Evolutionary conservation across 1,140 invertebrate species (phyloP), one percentile per base, ranked within the genome.

Genomic region (Drosophila paulistorum): DNA sequence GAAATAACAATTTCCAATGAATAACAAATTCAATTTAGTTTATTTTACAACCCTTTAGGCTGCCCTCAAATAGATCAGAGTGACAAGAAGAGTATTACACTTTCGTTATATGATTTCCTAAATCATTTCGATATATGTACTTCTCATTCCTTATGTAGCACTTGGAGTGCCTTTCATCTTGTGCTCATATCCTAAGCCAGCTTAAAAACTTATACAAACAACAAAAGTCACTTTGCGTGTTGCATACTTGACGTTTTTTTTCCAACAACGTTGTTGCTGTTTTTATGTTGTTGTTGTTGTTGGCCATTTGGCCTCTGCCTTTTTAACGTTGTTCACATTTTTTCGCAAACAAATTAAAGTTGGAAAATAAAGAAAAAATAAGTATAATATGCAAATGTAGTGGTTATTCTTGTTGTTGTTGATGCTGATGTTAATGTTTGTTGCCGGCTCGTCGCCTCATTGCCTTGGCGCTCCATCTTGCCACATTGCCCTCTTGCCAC

Each of bases 381-480:
- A 51, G 45, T 51, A 51, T 51, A 51, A 87, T 84, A 89, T 89
- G 84, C 77, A 89, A 89, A 89, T 89, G 55, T 79, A 78, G 80
- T 78, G 84, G 77, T 80, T 89, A 72, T 39, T 39, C 11, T 39
- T 39, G 37, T 80, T 89, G 76, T 80, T 79, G 69, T 51, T 51
- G 45, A 51, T 51, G 45, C 77, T 89, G 76, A 76, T 79, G 70
- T 83, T 89, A 81, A 89, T 87, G 79, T 83, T 74, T 74, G 81
- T 58, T 84, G 78, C 68, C 72, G 71, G 72, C 64, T 76, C 67
- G 35, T 35, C 41, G 7, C 37, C 37, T 55, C 39, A 51, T 51
- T 51, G 45, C 45, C 17, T 5, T 51, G 17, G 0, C 45, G 20
- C 17, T 23, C 1, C 45, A 17, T 17, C 2, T 45, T 45, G 42